These are phyloP conservation scores for Hedya salicella DNA, from an alignment of 2,888 invertebrate genomes.

Conservation along the genomic window DNA sequence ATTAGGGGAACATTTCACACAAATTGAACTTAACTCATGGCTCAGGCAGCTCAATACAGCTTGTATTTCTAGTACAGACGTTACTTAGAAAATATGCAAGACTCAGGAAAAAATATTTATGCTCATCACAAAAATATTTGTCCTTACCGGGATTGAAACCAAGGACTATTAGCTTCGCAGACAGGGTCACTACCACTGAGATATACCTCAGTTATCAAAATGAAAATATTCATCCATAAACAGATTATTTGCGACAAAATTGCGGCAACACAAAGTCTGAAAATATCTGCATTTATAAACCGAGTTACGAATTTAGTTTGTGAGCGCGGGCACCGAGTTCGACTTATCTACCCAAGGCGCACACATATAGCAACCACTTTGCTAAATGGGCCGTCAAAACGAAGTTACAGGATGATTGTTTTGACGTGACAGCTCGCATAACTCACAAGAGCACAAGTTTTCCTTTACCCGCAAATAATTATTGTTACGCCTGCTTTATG, in stretches of 20 bases:
- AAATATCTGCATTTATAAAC: conserved; percentile 26
- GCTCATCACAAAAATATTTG: too few relatives aligned
- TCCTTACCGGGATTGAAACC: too few relatives aligned
- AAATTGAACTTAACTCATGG: too few relatives aligned
- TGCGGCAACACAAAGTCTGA: conserved; percentile 2
- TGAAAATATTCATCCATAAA: neutral
- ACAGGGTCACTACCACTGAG: too few relatives aligned
- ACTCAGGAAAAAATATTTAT: too few relatives aligned
- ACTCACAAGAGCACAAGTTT: conserved; percentile 36
- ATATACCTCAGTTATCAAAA: too few relatives aligned
- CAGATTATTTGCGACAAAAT: neutral
- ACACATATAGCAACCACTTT: conserved; percentile 41
- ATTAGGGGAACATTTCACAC: too few relatives aligned
- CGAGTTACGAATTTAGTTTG: conserved; percentile 31
- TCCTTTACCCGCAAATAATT: conserved; percentile 36
- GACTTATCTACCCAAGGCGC: conserved; percentile 25
- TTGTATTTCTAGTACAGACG: too few relatives aligned
- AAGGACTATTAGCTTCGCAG: too few relatives aligned
- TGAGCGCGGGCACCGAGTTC: conserved; percentile 11
- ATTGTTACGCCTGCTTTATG: conserved; percentile 34
- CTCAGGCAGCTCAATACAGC: too few relatives aligned
- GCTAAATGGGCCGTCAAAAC: conserved; percentile 43
- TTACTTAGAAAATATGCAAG: too few relatives aligned
- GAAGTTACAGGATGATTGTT: conserved; percentile 43
- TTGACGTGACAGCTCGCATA: conserved; percentile 42